Evolutionary conservation across 2,797 vertebrate genomes (phyloP), one percentile per base, ranked within the genome.

Genomic region (Epinephelus coioides): DNA sequence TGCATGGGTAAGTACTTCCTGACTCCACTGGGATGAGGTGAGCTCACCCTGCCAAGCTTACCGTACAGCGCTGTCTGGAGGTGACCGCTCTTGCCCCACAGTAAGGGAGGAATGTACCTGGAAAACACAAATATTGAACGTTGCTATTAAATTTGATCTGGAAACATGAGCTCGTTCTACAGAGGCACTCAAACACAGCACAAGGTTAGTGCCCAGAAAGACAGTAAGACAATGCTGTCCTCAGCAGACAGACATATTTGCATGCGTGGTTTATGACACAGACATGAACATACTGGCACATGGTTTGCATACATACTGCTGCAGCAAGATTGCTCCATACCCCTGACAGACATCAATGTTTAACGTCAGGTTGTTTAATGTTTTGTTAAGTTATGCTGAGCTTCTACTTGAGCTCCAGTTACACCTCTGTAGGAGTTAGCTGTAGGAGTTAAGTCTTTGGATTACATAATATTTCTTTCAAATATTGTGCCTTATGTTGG

Each of bases 21-120:
- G 40, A 97, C 94, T 53, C 98, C 98, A 0, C 94, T 93, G 0
- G 97, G 98, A 85, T 98, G 96, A 5, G 98, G 98, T 0, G 97
- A 97, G 75, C 96, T 97, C 74, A 99, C 97, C 59, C 98, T 91
- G 6, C 98, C 98, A 89, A 99, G 97, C 91, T 99, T 99, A 71
- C 98, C 98, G 2, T 99, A 99, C 54, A 99, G 94, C 19, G 97
- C 97, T 0, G 98, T 99, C 92, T 99, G 98, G 80, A 99, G 96
- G 86, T 99, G 98, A 69, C 98, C 98, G 19, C 98, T 99, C 85
- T 99, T 99, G 1, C 98, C 98, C 98, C 98, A 99, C 82, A 99
- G 95, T 84, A 99, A 85, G 0, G 98, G 98, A 54, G 98, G 98
- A 92, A 99, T 96, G 87, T 99, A 99, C 90, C 98, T 99, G 90